Conservation (phyloP, 2,888 invertebrate species). For the Seladonia tumulorum region DNA sequence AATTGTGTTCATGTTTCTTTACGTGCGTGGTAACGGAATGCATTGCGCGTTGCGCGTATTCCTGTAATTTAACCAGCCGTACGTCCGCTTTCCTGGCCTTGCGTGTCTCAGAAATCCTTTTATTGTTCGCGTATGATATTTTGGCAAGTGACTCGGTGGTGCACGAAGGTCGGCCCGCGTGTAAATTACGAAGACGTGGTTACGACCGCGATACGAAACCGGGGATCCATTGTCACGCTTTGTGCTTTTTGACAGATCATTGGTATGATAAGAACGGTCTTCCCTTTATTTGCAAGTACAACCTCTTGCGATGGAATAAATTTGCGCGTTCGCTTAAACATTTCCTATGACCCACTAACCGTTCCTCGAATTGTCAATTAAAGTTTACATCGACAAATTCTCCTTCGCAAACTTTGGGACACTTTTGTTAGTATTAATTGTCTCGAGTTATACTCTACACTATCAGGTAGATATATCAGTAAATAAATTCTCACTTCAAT, state of each 20-base stretch:
- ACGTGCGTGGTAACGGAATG: background rate
- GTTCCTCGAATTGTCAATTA: background rate
- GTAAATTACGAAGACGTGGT: slow-evolving; percentile 49
- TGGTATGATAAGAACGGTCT: slow-evolving; percentile 36
- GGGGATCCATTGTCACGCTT: slow-evolving; percentile 35
- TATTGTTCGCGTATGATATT: slow-evolving; percentile 52
- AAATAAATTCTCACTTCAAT: background rate
- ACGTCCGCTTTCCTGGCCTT: slow-evolving; percentile 52
- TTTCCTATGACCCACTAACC: slow-evolving; percentile 5
- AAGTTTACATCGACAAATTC: background rate
- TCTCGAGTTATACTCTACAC: background rate
- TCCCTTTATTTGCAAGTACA: slow-evolving; percentile 38
- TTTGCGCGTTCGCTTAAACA: background rate
- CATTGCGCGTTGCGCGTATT: slow-evolving; percentile 25
- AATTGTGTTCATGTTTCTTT: background rate
- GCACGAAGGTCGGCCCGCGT: slow-evolving; percentile 50
- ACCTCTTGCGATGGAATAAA: slow-evolving; percentile 28
- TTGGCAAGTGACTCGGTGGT: slow-evolving; percentile 34
- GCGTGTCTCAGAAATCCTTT: slow-evolving; percentile 40
- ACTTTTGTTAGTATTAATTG: too few relatives aligned
- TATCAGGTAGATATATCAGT: background rate
- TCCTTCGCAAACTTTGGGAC: background rate
- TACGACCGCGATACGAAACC: slow-evolving; percentile 24
- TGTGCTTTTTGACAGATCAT: slow-evolving; percentile 54
- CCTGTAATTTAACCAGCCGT: slow-evolving; percentile 27